A percentile compares a stretch with the other conserved stretches of the same genome.
phyloP scores from a whole-genome alignment of 2,888 invertebrate species.

The Perizoma flavofasciatum region DNA sequence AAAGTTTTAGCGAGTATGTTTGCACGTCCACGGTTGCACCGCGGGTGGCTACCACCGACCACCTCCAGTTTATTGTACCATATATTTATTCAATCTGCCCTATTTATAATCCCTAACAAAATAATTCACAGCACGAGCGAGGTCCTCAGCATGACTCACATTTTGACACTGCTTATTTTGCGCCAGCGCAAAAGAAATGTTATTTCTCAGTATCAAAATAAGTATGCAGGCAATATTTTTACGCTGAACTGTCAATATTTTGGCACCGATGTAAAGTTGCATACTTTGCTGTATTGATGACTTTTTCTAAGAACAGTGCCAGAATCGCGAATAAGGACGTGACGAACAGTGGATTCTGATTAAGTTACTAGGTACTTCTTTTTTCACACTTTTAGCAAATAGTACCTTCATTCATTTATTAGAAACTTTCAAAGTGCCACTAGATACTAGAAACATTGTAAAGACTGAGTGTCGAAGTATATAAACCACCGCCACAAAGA shows the following conservation, averaged over 20 bases:
- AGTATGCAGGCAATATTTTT: conserved; percentile 20
- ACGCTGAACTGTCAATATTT: conserved; percentile 26
- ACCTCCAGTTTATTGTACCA: conserved; percentile 55
- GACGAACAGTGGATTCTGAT: conserved; percentile 2
- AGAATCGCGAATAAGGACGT: conserved; percentile 6
- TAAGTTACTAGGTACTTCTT: background rate
- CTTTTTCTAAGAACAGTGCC: conserved; percentile 9
- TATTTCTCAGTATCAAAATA: conserved; percentile 30
- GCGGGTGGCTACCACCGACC: conserved; percentile 67
- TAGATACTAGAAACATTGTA: background rate
- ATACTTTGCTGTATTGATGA: conserved; percentile 19
- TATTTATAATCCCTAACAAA: conserved; percentile 53
- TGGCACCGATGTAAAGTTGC: conserved; percentile 18
- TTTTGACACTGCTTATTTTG: conserved; percentile 20
- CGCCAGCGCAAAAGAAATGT: conserved; percentile 24
- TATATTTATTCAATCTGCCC: conserved; percentile 51
- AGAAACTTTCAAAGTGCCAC: no score
- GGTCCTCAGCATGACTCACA: conserved; percentile 17
- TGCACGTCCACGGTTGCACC: conserved; percentile 65
- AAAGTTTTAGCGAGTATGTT: conserved; percentile 69
- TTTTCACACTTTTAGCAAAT: background rate
- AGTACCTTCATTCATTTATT: no score
- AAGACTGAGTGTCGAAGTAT: no score
- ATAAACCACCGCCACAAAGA: no score
- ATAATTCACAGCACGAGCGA: conserved; percentile 44